Base-by-base conservation (phyloP, 1,140 invertebrate species). In the Trichoplusia ni region DNA sequence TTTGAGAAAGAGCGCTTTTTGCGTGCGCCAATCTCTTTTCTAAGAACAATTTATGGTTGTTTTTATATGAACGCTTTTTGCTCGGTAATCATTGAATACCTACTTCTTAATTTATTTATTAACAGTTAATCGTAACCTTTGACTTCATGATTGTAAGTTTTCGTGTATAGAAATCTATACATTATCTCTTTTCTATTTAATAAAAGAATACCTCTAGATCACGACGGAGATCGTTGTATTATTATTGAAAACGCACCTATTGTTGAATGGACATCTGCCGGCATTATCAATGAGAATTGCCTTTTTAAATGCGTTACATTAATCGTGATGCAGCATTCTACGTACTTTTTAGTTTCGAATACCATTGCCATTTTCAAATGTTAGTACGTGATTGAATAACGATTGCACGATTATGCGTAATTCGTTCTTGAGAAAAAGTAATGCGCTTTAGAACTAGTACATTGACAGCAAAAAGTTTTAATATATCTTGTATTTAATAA, bases 251-350 rank as follows among this genome's bases (percentile, higher is more conserved):
- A 42, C 40, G 16, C 49, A 25, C 6, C 61, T 46, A 63, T 75
- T 73, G 70, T 76, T 76, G 23, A 46, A 49, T 31, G 64, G 61
- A 69, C 70, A 73, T 75, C 73, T 75, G 70, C 42, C 69, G 63
- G 63, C 62, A 66, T 58, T 47, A 67, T 42, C 69, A 21, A 64
- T 51, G 54, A 46, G 46, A 44, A 74, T 74, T 65, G 54, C 67
- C 69, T 70, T 59, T 72, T 69, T 67, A 58, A n/a, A n/a, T 25
- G 37, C 29, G 40, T 70, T 69, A 64, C 54, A 64, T 61, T 51
- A 25, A 65, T 60, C 64, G 35, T 64, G 63, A 66, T 64, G 19
- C 67, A 37, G 68, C 54, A 66, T 35, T 27, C 29, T 42, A 29
- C 14, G n/a, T 29, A 29, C n/a, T 38, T 21, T 18, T 25, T 56